Evolutionary conservation across 2,113 vertebrate species (phyloP).

Genomic region (Nothobranchius kuhntae): DNA sequence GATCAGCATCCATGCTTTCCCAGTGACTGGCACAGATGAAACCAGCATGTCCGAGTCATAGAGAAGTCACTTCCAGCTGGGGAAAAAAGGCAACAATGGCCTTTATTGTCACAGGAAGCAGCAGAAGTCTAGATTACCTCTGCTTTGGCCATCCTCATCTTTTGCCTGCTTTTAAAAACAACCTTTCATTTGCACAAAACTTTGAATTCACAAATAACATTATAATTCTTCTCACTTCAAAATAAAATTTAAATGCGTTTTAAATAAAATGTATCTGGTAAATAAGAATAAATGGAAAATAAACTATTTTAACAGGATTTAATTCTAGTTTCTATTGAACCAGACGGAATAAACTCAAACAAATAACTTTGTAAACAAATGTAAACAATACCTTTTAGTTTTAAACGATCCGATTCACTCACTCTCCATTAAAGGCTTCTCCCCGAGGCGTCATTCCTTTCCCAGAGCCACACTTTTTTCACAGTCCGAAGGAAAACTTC

Average conservation of each 20-base stretch:
- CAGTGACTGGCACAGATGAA: conserved; percentile 29
- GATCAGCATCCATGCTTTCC: conserved; percentile 47
- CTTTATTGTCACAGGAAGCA: conserved; percentile 63
- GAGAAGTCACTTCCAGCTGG: conserved; percentile 37
- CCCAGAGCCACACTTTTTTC: conserved; percentile 60
- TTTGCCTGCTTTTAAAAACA: conserved; percentile 13
- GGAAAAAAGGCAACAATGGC: conserved; percentile 56
- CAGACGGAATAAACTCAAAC: background rate
- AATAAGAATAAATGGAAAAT: too few relatives aligned
- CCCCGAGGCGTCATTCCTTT: conserved; percentile 26
- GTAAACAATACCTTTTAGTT: conserved; percentile 53
- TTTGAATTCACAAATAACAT: background rate
- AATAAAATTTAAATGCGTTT: background rate
- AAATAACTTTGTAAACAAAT: background rate
- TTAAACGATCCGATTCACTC: conserved; percentile 40
- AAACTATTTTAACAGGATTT: too few relatives aligned
- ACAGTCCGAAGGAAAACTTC: conserved; percentile 59
- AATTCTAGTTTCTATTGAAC: background rate
- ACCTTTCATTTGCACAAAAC: background rate
- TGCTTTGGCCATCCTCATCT: conserved; percentile 52
- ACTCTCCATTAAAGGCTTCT: conserved; percentile 68
- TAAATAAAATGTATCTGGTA: background rate
- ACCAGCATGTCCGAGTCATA: conserved; percentile 24
- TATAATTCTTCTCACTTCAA: background rate
- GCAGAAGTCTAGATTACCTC: conserved; percentile 64